Evolutionary conservation across 2,888 invertebrate genomes (phyloP), one percentile per base, ranked within the genome.

Genomic region (Eristalis arbustorum): DNA sequence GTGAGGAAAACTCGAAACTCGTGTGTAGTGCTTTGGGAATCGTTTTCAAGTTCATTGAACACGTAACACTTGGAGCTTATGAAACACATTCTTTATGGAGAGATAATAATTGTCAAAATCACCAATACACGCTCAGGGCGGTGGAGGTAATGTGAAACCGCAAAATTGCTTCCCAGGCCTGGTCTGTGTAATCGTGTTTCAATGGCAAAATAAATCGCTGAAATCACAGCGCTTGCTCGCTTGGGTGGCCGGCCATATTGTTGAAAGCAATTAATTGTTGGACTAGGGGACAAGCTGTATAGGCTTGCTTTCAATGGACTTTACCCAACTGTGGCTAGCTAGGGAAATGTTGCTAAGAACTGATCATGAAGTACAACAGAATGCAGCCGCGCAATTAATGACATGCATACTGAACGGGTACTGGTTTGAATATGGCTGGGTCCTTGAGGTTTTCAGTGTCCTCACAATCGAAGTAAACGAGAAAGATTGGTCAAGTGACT

Each of bases 11-110:
- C 62, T 63, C 14, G 59, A 63, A 68, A 56, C 40, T 42, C n/a
- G 13, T 66, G 10, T 42, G 25, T 73, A 5, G n/a, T 37, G 23
- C 34, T 63, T 25, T 40, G 22, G 66, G 79, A 63, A 49, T 72
- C 37, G 14, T 68, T 80, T 80, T 80, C 84, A 84, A 84, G 84
- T 84, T 80, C 84, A 80, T 84, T 84, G 75, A 84, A 80, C 80
- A 84, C 84, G 84, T 79, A 84, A 84, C 69, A 75, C 66, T 72
- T 71, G 42, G 13, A 18, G 67, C 72, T 84, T 80, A 68, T 76
- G 84, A 80, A 80, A 84, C 72, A 68, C 61, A 62, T 28, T 62
- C 25, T 62, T 28, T 78, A 73, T 77, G 31, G 25, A 37, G 40
- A 64, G 79, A 84, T 75, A 71, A 75, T 62, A 31, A 10, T 49